Conservation (phyloP, 1,140 invertebrate genomes). For the Papilio glaucus region DNA sequence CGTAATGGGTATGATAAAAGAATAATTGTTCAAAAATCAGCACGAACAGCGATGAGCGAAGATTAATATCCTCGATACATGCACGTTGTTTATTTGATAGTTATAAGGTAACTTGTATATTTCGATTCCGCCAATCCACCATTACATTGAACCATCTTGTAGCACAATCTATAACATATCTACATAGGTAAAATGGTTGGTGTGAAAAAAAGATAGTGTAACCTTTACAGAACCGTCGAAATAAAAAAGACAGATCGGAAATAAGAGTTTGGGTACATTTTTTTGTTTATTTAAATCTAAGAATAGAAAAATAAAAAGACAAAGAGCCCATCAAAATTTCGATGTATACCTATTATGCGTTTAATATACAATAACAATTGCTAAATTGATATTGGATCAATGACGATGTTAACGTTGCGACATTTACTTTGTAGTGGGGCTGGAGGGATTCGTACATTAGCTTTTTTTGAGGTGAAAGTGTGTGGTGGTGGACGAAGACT, state of each 20-base stretch:
- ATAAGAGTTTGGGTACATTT: too few species aligned
- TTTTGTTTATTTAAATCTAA: too few species aligned
- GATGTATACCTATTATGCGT: background rate
- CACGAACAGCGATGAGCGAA: background rate
- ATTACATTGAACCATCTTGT: background rate
- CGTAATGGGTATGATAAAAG: constrained; percentile 1
- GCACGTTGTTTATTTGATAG: background rate
- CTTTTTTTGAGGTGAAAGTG: constrained; percentile 77
- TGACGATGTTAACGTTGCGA: constrained; percentile 11
- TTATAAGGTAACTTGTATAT: background rate
- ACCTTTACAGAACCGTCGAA: too few species aligned
- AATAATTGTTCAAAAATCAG: constrained; percentile 16
- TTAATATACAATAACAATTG: background rate
- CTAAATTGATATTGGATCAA: constrained; percentile 4
- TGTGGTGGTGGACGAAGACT: constrained; percentile 72
- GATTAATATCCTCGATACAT: constrained; percentile 7
- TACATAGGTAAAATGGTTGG: too few species aligned
- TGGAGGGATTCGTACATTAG: constrained; percentile 58
- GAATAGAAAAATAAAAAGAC: background rate
- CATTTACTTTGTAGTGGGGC: constrained; percentile 51
- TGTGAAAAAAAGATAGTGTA: too few species aligned
- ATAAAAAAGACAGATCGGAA: too few species aligned
- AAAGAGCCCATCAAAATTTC: background rate
- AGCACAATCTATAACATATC: background rate
- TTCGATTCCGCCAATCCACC: too few species aligned